phyloP scores from a whole-genome alignment of 2,797 vertebrate species.

The Paguma larvata region DNA sequence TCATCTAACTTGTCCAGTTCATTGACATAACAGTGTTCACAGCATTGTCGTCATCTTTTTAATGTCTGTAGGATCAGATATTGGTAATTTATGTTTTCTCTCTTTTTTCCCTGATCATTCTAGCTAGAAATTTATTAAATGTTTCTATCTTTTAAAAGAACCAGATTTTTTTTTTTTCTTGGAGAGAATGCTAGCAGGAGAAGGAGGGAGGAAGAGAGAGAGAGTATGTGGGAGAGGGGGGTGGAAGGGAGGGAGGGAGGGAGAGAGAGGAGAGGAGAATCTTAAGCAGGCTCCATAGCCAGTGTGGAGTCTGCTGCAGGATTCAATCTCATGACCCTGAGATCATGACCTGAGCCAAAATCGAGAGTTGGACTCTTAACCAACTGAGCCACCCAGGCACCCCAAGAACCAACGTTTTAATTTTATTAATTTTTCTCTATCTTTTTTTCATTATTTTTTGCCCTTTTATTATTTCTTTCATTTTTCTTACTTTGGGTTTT shows the following conservation, averaged over 20 bases:
- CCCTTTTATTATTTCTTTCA: not conserved
- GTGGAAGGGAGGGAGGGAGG: no score
- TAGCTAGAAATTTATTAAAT: not conserved
- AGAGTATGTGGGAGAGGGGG: no score
- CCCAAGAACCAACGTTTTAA: not conserved
- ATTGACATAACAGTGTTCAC: not conserved
- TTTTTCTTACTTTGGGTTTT: not conserved
- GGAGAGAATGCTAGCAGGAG: no score
- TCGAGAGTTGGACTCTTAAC: no score
- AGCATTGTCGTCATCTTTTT: not conserved
- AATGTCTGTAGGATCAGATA: not conserved
- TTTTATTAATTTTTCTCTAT: not conserved
- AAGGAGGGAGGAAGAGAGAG: no score
- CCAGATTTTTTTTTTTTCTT: no score
- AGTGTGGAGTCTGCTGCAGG: no score
- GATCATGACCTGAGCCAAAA: no score
- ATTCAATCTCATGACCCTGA: no score
- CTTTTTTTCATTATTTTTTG: not conserved
- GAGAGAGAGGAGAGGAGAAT: no score
- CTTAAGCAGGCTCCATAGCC: no score
- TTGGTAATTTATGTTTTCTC: constrained; percentile 16
- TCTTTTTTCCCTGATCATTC: not conserved
- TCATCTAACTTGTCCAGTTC: not conserved
- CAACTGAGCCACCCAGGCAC: no score
- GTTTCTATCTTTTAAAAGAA: not conserved